A percentile compares a stretch with the other conserved stretches of the same genome.
phyloP scores from a whole-genome alignment of 2,113 vertebrate species.

The Montifringilla adamsi region DNA sequence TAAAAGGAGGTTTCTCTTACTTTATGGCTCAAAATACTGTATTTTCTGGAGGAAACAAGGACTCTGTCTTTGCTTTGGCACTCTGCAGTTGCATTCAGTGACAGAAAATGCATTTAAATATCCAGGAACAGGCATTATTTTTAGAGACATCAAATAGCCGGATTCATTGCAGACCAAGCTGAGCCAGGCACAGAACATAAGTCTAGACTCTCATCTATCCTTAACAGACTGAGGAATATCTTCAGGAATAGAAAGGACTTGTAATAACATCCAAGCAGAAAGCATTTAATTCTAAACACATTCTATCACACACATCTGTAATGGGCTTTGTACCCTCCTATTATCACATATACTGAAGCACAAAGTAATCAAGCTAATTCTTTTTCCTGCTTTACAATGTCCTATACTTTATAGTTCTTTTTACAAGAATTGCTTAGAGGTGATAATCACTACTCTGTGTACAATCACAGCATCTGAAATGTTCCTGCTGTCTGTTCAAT shows the following conservation, averaged over 20 bases:
- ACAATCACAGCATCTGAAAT: not conserved
- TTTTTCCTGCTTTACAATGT: not conserved
- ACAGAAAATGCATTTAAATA: not conserved
- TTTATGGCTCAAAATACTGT: not conserved
- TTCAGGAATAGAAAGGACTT: not conserved
- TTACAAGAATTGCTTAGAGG: not conserved
- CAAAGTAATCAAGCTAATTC: not conserved
- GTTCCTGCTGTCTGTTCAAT: not conserved
- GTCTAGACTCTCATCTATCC: not conserved
- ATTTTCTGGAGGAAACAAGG: not conserved
- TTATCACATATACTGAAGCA: not conserved
- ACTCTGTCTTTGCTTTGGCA: not conserved
- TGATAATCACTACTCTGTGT: not conserved
- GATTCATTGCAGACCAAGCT: not conserved
- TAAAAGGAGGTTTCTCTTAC: not conserved
- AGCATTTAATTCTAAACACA: no score
- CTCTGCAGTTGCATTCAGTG: not conserved
- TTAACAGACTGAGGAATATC: not conserved
- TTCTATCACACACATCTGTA: not conserved
- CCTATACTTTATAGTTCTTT: not conserved
- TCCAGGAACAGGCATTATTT: not conserved
- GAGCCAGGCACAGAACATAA: not conserved
- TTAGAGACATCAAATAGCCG: not conserved
- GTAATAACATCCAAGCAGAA: not conserved
- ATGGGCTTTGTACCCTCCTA: not conserved